Conservation (phyloP, 2,113 vertebrate species). For the Oenanthe oenanthe region DNA sequence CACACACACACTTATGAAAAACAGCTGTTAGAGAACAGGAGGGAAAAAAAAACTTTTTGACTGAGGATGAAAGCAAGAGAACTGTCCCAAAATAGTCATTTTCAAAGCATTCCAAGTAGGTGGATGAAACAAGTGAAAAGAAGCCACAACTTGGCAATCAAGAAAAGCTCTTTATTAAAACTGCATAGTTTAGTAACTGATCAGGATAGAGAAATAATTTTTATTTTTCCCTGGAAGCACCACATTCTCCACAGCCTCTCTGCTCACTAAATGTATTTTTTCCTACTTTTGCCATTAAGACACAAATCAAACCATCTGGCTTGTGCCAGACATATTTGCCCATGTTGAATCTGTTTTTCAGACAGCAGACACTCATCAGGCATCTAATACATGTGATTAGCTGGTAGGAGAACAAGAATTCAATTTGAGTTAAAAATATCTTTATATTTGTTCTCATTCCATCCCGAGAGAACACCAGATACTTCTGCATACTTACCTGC, state of each 20-base stretch:
- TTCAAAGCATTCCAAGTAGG: background rate
- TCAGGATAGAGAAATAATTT: background rate
- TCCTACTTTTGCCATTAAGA: background rate
- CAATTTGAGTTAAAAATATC: background rate
- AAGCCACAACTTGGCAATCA: background rate
- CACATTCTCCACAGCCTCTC: background rate
- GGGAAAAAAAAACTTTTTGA: background rate
- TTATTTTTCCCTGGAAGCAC: background rate
- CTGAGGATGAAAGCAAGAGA: background rate
- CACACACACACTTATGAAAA: background rate
- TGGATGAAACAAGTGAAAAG: background rate
- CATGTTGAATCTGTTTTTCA: background rate
- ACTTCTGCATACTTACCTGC: background rate
- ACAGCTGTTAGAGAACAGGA: background rate
- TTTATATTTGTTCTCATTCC: background rate
- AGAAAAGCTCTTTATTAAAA: background rate
- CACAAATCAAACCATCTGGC: background rate
- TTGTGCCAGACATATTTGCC: background rate
- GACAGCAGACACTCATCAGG: background rate
- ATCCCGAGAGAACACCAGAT: background rate
- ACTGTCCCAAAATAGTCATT: background rate
- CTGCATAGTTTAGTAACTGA: background rate
- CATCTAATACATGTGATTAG: background rate
- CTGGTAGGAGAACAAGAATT: slow-evolving; percentile 1
- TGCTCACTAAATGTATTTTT: background rate